Percentiles rank a stretch among this genome's conserved stretches.
Conservation (phyloP, 2,113 vertebrate genomes). For the Solea senegalensis region DNA sequence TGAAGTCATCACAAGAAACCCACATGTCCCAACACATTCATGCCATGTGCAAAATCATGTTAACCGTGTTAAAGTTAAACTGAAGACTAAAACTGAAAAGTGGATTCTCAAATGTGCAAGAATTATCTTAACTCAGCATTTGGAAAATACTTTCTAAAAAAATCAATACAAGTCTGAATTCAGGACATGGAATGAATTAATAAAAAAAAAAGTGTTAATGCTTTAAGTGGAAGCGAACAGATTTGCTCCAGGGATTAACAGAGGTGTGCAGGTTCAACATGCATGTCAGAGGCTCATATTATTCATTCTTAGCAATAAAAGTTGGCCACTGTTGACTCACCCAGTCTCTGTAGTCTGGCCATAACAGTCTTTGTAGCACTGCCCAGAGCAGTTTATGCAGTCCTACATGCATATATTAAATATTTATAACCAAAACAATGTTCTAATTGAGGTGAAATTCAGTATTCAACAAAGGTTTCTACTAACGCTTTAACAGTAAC, state of each 20-base stretch:
- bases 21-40: conserved; percentile 18
- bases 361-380: neutral
- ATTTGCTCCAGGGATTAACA: conserved; percentile 3
- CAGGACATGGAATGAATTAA: neutral
- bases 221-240: neutral
- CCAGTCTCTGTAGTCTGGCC: neutral
- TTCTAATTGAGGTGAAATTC: conserved; percentile 35
- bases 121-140: neutral
- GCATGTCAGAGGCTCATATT: conserved; percentile 8
- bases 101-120: neutral
- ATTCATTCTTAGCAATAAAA: neutral
- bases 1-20: conserved; percentile 13
- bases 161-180: conserved; percentile 8
- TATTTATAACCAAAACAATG: conserved; percentile 51
- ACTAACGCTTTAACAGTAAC: conserved; percentile 36
- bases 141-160: conserved; percentile 12
- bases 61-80: conserved; percentile 1
- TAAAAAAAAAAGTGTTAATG: neutral
- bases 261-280: conserved; percentile 3
- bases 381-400: conserved; percentile 38
- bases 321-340: conserved; percentile 3
- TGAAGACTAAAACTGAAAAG: neutral
- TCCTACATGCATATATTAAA: conserved; percentile 57
- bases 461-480: conserved; percentile 26
- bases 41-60: conserved; percentile 8